A percentile compares a stretch with the other conserved stretches of the same genome.
phyloP scores from a whole-genome alignment of 2,113 vertebrate species.

The Larimichthys crocea region DNA sequence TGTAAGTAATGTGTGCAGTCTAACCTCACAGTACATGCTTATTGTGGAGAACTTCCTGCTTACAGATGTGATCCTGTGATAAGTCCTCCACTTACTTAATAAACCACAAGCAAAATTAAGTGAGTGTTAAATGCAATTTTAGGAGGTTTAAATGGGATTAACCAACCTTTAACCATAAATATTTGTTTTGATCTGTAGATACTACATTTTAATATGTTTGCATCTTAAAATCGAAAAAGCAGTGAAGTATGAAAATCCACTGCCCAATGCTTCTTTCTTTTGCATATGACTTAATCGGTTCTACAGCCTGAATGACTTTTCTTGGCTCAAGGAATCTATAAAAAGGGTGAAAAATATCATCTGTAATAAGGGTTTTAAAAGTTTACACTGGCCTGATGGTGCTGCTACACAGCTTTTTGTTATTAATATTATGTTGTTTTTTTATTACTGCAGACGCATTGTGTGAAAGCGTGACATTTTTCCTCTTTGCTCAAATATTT shows the following conservation, averaged over 20 bases:
- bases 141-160: not conserved
- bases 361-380: not conserved
- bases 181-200: not conserved
- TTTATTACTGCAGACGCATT: no score
- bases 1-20: not conserved
- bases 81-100: not conserved
- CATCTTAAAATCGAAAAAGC: not conserved
- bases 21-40: conserved; percentile 26
- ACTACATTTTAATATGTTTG: not conserved
- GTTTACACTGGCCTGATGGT: not conserved
- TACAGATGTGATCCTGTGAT: not conserved
- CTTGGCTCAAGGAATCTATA: not conserved
- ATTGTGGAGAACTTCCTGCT: conserved; percentile 45
- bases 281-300: not conserved
- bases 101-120: not conserved
- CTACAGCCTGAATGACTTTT: not conserved
- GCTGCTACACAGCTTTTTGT: not conserved
- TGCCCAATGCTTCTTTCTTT: not conserved
- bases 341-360: not conserved
- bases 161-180: not conserved
- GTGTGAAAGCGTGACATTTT: no score
- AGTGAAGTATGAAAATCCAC: not conserved
- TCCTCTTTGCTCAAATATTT: not conserved
- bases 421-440: not conserved
- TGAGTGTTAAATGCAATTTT: not conserved